phyloP scores from a whole-genome alignment of 2,113 vertebrate species.

The Melanerpes aurifrons region DNA sequence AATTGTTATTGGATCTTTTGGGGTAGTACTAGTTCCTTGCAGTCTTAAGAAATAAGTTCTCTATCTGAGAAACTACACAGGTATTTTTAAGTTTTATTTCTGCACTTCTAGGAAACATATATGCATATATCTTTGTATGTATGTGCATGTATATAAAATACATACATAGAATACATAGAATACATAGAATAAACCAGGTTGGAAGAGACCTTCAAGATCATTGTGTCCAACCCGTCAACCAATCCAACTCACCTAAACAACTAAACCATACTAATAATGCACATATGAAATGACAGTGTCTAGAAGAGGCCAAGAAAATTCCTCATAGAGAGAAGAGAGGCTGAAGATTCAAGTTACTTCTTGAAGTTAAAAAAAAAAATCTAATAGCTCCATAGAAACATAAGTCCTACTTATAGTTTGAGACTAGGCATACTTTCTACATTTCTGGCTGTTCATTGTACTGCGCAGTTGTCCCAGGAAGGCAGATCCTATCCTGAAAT shows the following conservation, averaged over 20 bases:
- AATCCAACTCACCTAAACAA: no score
- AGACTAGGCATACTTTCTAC: neutral
- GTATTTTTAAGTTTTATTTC: neutral
- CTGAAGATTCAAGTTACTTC: neutral
- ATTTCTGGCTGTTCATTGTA: neutral
- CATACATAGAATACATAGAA: no score
- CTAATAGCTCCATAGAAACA: neutral
- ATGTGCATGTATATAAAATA: neutral
- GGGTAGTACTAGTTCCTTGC: neutral
- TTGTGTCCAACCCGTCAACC: no score
- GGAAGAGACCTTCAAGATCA: no score
- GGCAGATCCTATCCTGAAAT: neutral
- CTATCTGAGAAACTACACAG: neutral
- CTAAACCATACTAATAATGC: accelerated
- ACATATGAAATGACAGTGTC: neutral
- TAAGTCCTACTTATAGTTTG: neutral
- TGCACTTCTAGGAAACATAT: neutral
- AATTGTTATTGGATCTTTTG: neutral
- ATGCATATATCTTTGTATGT: neutral
- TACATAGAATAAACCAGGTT: no score
- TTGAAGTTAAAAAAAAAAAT: neutral
- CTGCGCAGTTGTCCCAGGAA: neutral
- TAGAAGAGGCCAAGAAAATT: neutral
- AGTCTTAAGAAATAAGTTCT: neutral
- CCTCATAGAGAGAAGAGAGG: neutral